Evolutionary conservation across 2,888 invertebrate species (phyloP), one percentile per base, ranked within the genome.

Genomic region (Hirtodrosophila trivittata): DNA sequence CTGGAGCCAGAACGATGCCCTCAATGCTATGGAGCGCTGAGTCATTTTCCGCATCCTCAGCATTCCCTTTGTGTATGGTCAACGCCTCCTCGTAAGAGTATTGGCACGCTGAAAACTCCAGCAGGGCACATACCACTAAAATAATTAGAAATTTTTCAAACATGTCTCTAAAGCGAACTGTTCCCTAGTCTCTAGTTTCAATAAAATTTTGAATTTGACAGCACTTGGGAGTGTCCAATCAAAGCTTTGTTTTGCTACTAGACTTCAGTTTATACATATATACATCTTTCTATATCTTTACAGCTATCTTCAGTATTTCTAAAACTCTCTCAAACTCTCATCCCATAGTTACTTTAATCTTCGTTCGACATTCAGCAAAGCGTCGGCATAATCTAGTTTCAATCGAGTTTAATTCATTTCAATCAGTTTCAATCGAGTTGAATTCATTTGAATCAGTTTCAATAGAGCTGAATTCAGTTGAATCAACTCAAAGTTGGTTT

Each of bases 131-230:
- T 5, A 39, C 7, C 26, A 1, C 4, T 3, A 39, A 41, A 6
- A 71, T 3, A 18, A 65, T 42, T 32, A 63, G 1, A n/a, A 67
- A 46, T 62, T 68, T 76, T 50, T 57, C 18, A 12, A 33, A 45
- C 68, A 77, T 76, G 25, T 9, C 38, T 43, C 37, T 32, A 26
- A 43, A 38, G 7, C 18, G 9, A 33, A 28, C 3, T 33, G n/a
- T 16, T 9, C 7, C 7, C 28, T 8, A 28, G 1, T 9, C 1
- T 3, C 7, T 28, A 28, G 1, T 25, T 25, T 25, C n/a, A n/a
- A 32, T 32, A 32, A 7, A n/a, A n/a, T 32, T n/a, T 32, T 4
- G 6, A 25, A 25, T 25, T 25, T 25, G 25, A 25, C 25, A 25
- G n/a, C n/a, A n/a, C n/a, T n/a, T n/a, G n/a, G n/a, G n/a, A n/a